phyloP scores from a whole-genome alignment of 2,888 invertebrate species.

The Graphium colonna region DNA sequence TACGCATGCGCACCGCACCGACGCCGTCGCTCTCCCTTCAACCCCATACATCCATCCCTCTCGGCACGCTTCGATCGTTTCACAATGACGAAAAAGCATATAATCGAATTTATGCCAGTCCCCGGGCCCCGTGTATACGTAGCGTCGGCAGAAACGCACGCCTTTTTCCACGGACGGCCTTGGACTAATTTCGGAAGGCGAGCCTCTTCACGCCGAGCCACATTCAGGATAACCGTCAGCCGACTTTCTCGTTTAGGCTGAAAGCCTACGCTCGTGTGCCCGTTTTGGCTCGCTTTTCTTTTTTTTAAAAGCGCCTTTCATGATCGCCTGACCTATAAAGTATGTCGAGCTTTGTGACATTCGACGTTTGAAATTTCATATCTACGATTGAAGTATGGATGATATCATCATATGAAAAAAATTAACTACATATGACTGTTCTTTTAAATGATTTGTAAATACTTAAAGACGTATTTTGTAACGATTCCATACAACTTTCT shows the following conservation, averaged over 20 bases:
- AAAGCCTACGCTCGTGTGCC: not conserved
- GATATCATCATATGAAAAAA: too few relatives aligned
- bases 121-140: constrained; percentile 39
- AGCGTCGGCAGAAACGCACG: constrained; percentile 45
- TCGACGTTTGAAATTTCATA: too few relatives aligned
- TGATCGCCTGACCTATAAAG: too few relatives aligned
- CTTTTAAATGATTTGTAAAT: too few relatives aligned
- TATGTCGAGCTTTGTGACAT: too few relatives aligned
- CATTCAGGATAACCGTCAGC: constrained; percentile 22
- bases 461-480: too few relatives aligned
- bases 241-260: constrained; percentile 5
- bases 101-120: constrained; percentile 75
- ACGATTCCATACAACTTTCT: too few relatives aligned
- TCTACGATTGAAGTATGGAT: too few relatives aligned
- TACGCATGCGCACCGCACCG: constrained; percentile 57
- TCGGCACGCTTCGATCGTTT: constrained; percentile 70
- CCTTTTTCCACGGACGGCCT: constrained; percentile 40
- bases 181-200: constrained; percentile 40
- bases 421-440: too few relatives aligned
- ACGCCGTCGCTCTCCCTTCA: constrained; percentile 36
- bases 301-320: too few relatives aligned
- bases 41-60: constrained; percentile 42
- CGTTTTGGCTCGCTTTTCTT: too few relatives aligned
- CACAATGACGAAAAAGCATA: constrained; percentile 74
- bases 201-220: constrained; percentile 21